Base-by-base conservation (phyloP, 1,140 invertebrate species). In the Plectrocnemia conspersa region DNA sequence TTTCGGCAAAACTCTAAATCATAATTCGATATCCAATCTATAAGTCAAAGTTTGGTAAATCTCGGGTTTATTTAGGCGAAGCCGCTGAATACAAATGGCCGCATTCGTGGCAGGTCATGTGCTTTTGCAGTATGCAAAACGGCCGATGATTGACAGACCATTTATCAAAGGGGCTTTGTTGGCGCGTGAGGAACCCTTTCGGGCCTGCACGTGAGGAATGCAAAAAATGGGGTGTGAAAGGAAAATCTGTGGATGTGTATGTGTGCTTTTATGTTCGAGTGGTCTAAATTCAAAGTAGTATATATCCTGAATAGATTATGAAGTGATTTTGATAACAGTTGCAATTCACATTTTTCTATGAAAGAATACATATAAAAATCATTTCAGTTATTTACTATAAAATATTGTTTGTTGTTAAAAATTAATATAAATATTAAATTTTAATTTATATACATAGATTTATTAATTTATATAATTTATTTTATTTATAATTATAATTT, bases 131-230 rank as follows among this genome's bases (percentile, higher is more conserved):
- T 56, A 60, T 60, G 58, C 41, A 53, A 54, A 60, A 56, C 56
- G 54, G 54, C 54, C 54, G 50, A 52, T 60, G 58, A 60, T 60
- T 60, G 58, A 60, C 58, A 45, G 33, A 15, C 42, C 53, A 56
- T 60, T 60, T 56, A 60, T 60, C 58, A 60, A 53, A 50, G 24
- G 21, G 58, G 50, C 54, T 60, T 60, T 42, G 22, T 19, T 15
- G 7, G 33, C 21, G 33, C 19, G 24, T 49, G 32, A 21, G 48
- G n/a, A 6, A 47, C 32, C 48, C 36, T 50, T 50, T 50, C 40
- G 18, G 10, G 13, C 15, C 7, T 11, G 36, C 15, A 40, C 36
- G 36, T 15, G 15, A 40, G 36, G 11, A 40, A 40, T 40, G 16
- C 15, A 18, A 29, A 29, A 29, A 29, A 29, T 7, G 7, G 27